Conservation (phyloP, 2,113 vertebrate genomes). For the Triplophysa dalaica region DNA sequence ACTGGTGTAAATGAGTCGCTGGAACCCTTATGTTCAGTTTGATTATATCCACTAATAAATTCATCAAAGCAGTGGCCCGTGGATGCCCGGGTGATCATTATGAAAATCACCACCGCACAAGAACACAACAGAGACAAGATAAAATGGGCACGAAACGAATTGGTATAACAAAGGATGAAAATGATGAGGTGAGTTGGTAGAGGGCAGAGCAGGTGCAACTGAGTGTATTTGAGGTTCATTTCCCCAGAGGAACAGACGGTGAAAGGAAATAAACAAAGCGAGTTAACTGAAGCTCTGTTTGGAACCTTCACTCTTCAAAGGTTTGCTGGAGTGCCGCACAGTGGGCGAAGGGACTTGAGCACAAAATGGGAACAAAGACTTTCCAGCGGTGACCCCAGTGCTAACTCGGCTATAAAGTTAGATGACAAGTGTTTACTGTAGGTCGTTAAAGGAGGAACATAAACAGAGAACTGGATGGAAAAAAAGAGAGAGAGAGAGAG, state of each 20-base stretch:
- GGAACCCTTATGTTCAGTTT: constrained; percentile 19
- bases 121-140: background rate
- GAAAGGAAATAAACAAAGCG: constrained; percentile 23
- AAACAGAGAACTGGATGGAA: background rate
- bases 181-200: background rate
- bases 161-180: background rate
- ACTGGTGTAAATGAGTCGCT: constrained; percentile 24
- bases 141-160: constrained; percentile 6
- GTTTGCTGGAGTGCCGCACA: background rate
- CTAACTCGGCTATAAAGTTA: background rate
- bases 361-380: background rate
- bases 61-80: constrained; percentile 7
- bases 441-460: background rate
- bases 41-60: constrained; percentile 39
- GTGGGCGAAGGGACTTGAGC: background rate
- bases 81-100: background rate
- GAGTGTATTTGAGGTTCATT: background rate
- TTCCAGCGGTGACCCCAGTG: background rate
- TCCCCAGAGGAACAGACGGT: constrained; percentile 32
- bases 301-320: constrained; percentile 28
- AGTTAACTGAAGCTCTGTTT: constrained; percentile 7
- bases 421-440: background rate
- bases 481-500: no score
- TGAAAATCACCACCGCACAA: background rate
- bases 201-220: background rate